Base-by-base conservation (phyloP, 2,113 vertebrate genomes). In the Cottus gobio region DNA sequence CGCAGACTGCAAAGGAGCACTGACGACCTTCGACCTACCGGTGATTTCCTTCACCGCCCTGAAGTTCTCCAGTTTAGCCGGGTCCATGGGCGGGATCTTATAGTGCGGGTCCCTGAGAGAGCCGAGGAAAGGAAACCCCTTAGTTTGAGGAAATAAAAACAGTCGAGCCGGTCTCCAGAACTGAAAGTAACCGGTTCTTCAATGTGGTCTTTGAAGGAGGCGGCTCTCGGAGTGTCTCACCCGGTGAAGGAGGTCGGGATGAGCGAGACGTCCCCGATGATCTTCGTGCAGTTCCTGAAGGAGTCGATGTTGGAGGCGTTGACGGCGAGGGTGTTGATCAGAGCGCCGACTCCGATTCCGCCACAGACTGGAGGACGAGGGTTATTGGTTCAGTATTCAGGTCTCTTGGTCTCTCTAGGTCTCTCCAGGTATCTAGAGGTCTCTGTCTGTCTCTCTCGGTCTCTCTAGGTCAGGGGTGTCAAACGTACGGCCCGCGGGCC, bases 21-120 rank as follows among this genome's bases (percentile, higher is more conserved):
- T n/a, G 37, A 20, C 24, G 26, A 50, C n/a, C 52, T 58, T 28
- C 28, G 61, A 77, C 92, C 39, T 78, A 98, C 98, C 98, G 90
- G 97, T 96, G 90, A 99, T 99, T 91, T 99, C 98, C 90, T 96
- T 97, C 5, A 99, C 95, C 0, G 97, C 97, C 91, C 93, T 97
- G 80, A 99, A 96, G 82, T 97, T 95, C 37, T 97, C 94, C 89
- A 99, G 56, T 60, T 97, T 97, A 28, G 81, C 90, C 0, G 94
- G 95, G 22, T 97, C 95, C 91, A 99, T 94, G 64, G 95, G 93
- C 0, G 92, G 86, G 2, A 97, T 96, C 0, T 90, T 95, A 0
- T 96, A 96, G 88, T 95, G 97, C 0, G 56, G 39, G 71, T 99
- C 98, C 0, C 98, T 99, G 91, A 0, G 89, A 94, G 6, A 54